phyloP scores from a whole-genome alignment of 1,140 invertebrate genomes.

The Ceratina australensis region DNA sequence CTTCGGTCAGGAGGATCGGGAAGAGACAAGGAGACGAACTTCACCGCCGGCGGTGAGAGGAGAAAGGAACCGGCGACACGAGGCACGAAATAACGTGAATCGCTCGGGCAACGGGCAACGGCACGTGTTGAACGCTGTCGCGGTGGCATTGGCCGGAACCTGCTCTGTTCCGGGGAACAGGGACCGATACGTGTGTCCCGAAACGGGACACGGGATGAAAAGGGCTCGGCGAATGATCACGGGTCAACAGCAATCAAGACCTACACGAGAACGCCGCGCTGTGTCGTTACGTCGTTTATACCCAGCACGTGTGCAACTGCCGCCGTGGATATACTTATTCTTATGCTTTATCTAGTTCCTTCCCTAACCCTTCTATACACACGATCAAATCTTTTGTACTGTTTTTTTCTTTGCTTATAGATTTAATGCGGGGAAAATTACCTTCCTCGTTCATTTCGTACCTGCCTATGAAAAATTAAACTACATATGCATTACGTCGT shows the following conservation, averaged over 20 bases:
- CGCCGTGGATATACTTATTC: not conserved
- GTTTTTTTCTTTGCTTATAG: no score
- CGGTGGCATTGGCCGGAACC: conserved; percentile 60
- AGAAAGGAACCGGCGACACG: conserved; percentile 18
- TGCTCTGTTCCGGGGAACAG: conserved; percentile 31
- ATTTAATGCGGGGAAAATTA: no score
- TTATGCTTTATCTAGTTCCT: no score
- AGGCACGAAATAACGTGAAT: conserved; percentile 38
- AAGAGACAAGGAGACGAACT: conserved; percentile 32
- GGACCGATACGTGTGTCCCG: conserved; percentile 4
- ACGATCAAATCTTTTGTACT: no score
- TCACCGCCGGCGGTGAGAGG: not conserved
- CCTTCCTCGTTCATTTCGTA: no score
- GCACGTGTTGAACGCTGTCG: conserved; percentile 63
- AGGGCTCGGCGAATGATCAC: conserved; percentile 40
- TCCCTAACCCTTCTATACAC: no score
- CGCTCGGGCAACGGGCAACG: conserved; percentile 65
- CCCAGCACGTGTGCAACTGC: conserved; percentile 17
- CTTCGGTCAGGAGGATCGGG: conserved; percentile 20
- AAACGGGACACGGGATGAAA: conserved; percentile 34
- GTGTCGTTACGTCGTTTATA: conserved; percentile 33
- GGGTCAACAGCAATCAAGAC: conserved; percentile 50
- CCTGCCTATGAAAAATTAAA: no score
- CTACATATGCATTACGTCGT: no score
- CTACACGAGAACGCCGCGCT: conserved; percentile 21